Percentiles rank a stretch among this genome's conserved stretches.
Conservation (phyloP, 35 echinoderm and acorn worm species). For the Anneissia japonica region DNA sequence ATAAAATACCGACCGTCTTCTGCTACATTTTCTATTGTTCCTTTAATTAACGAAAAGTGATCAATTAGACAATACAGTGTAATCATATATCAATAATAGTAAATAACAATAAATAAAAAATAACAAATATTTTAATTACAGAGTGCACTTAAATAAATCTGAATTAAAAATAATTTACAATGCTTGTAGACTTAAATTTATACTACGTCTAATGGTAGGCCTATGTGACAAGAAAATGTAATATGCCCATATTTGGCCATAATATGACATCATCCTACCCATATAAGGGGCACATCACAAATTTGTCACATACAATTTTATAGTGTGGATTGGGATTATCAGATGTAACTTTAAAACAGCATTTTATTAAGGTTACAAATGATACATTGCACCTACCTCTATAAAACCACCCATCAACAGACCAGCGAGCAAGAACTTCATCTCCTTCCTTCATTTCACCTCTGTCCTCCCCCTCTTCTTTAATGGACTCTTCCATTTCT, state of each 20-base stretch:
- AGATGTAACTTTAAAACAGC: neutral
- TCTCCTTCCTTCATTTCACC: slow-evolving; percentile 39
- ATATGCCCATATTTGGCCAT: neutral
- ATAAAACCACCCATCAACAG: slow-evolving; percentile 78
- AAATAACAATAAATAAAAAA: no score
- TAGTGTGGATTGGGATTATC: neutral
- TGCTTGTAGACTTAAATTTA: no score
- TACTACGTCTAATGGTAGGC: neutral
- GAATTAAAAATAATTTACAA: no score
- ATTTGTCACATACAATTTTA: neutral
- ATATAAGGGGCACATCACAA: neutral
- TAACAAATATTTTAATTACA: no score
- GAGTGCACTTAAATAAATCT: no score
- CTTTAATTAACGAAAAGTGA: slow-evolving; percentile 29
- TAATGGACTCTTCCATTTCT: neutral
- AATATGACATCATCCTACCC: neutral
- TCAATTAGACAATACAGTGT: no score
- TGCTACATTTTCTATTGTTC: slow-evolving; percentile 47
- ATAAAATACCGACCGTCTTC: slow-evolving; percentile 64
- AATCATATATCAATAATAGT: no score
- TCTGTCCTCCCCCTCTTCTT: slow-evolving; percentile 14
- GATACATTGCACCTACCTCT: slow-evolving; percentile 38
- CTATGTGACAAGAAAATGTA: neutral
- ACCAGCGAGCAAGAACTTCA: slow-evolving; percentile 65
- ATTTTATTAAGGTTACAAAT: neutral